Conservation (phyloP, 1,140 invertebrate genomes). For the Paracyclopina nana region DNA sequence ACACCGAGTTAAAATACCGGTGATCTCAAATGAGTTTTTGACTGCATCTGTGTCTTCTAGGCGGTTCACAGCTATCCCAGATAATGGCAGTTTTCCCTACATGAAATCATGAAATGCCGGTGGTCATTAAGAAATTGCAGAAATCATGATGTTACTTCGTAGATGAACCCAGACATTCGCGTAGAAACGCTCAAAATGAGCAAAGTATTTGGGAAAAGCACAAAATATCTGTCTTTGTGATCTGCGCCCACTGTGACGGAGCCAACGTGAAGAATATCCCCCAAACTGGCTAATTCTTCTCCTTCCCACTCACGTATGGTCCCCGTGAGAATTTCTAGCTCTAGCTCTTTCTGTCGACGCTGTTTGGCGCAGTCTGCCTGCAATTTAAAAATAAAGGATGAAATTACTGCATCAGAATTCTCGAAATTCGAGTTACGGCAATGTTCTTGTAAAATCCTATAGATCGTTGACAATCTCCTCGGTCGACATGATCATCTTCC, state of each 20-base stretch:
- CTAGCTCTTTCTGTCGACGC: slow-evolving; percentile 83
- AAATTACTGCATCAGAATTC: slow-evolving; percentile 11
- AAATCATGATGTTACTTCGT: slow-evolving; percentile 45
- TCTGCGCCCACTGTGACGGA: slow-evolving; percentile 18
- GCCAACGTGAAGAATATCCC: slow-evolving; percentile 53
- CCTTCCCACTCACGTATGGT: slow-evolving; percentile 85
- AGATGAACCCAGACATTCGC: slow-evolving; percentile 79
- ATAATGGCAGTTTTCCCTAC: slow-evolving; percentile 69
- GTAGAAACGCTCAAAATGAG: slow-evolving; percentile 75
- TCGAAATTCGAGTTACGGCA: slow-evolving; percentile 40
- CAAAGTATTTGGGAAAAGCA: slow-evolving; percentile 66
- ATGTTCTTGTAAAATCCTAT: slow-evolving; percentile 85
- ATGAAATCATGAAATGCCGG: slow-evolving; percentile 22
- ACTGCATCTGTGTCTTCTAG: slow-evolving; percentile 54
- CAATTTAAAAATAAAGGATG: slow-evolving; percentile 17
- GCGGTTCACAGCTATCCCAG: slow-evolving; percentile 53
- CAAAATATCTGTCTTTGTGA: slow-evolving; percentile 62
- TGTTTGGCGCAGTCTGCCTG: slow-evolving; percentile 61
- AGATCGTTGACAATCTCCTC: slow-evolving; percentile 85
- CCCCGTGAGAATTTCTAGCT: slow-evolving; percentile 77
- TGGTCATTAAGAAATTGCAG: not conserved
- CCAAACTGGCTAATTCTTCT: slow-evolving; percentile 50
- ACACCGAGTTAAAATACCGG: slow-evolving; percentile 29
- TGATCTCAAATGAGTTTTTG: slow-evolving; percentile 80
- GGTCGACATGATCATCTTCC: slow-evolving; percentile 79